Evolutionary conservation across 2,888 invertebrate genomes (phyloP).

Genomic region (Acrocyrtus sp.): DNA sequence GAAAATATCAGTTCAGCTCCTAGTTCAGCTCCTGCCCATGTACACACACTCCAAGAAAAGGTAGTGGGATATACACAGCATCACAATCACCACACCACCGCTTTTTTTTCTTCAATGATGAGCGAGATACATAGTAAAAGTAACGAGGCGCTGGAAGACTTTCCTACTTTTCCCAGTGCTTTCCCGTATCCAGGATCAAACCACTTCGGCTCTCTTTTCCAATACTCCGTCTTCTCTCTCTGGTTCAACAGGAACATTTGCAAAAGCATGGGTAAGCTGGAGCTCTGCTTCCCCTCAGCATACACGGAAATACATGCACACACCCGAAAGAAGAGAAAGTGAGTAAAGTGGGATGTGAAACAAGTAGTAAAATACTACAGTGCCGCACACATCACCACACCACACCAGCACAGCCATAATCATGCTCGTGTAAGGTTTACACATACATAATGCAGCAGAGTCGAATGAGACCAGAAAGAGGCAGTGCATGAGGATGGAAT

Average conservation of each 20-base stretch:
- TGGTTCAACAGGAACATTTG: background rate
- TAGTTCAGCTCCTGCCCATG: background rate
- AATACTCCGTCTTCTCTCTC: background rate
- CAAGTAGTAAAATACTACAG: constrained; percentile 4
- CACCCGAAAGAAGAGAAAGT: constrained; percentile 12
- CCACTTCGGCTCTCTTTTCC: no score
- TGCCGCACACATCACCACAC: no score
- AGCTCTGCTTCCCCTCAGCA: no score
- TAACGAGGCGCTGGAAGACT: background rate
- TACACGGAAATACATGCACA: background rate
- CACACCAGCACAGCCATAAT: background rate
- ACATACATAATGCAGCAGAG: background rate
- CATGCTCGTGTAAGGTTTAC: background rate
- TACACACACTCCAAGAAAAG: background rate
- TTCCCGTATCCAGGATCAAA: background rate
- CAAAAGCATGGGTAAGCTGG: no score
- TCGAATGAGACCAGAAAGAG: background rate
- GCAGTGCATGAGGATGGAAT: constrained; percentile 11
- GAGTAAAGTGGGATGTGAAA: constrained; percentile 3
- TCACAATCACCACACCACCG: background rate
- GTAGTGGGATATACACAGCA: no score
- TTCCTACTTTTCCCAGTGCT: background rate
- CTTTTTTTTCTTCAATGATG: constrained; percentile 33
- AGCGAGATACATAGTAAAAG: constrained; percentile 17
- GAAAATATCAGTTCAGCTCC: constrained; percentile 30